Percentiles rank a stretch among this genome's conserved stretches.
These are phyloP conservation scores for Chaetodon trifascialis DNA, from an alignment of 2,113 vertebrate species.

Conservation along the genomic window DNA sequence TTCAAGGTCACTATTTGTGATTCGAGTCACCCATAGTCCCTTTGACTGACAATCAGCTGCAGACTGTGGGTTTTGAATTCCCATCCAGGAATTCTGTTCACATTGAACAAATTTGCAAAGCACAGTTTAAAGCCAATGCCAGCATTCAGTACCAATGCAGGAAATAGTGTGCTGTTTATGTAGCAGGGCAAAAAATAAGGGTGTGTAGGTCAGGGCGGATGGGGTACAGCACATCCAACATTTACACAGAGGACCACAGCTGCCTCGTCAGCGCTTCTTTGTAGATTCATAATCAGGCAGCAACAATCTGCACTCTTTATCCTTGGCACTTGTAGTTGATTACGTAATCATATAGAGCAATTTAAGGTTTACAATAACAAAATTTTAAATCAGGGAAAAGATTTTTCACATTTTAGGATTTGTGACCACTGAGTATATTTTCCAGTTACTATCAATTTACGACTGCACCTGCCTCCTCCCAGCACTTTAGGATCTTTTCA, in stretches of 20 bases:
- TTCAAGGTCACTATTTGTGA: not conserved
- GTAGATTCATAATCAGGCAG: not conserved
- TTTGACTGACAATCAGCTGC: not conserved
- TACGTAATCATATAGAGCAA: not conserved
- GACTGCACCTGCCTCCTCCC: not conserved
- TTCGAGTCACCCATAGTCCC: not conserved
- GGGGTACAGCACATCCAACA: not conserved
- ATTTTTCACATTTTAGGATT: not conserved
- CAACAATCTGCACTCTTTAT: not conserved
- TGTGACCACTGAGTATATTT: not conserved
- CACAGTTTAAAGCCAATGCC: not conserved
- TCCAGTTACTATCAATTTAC: not conserved
- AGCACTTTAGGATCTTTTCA: not conserved
- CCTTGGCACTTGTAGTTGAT: not conserved
- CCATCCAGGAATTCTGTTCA: not conserved
- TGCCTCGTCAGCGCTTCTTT: not conserved
- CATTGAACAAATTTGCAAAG: not conserved
- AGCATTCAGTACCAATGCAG: not conserved
- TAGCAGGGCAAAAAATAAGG: not conserved
- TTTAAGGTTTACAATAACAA: not conserved
- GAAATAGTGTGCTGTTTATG: not conserved
- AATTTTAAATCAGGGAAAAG: not conserved
- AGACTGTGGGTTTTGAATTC: not conserved
- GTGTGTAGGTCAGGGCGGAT: constrained; percentile 11
- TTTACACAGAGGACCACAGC: not conserved